These are phyloP conservation scores for Eilema depressum DNA, from an alignment of 2,888 invertebrate species.

Conservation along the genomic window DNA sequence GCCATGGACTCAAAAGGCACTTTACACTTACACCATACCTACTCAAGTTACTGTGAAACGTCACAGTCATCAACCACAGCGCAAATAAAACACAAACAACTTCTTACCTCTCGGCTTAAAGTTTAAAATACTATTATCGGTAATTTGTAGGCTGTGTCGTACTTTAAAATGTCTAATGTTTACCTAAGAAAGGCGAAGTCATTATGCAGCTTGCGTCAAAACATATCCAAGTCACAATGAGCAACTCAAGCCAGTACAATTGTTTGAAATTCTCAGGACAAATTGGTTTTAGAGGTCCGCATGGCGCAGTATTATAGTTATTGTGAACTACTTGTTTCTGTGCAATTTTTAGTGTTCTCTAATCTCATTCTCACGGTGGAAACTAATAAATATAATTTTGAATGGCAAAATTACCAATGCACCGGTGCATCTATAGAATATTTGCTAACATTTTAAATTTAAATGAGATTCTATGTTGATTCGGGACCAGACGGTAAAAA, in stretches of 20 bases:
- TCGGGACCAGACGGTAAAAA: too few species aligned
- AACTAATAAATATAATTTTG: not conserved
- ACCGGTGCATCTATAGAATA: not conserved
- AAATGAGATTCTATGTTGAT: too few species aligned
- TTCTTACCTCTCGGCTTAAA: constrained; percentile 17
- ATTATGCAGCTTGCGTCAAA: constrained; percentile 46
- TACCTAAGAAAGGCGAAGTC: constrained; percentile 19
- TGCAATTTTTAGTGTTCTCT: constrained; percentile 1
- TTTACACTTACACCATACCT: constrained; percentile 56
- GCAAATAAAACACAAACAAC: constrained; percentile 30
- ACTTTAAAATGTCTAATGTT: constrained; percentile 11
- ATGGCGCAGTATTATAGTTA: constrained; percentile 10
- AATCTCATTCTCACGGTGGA: not conserved
- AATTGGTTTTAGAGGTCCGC: constrained; percentile 35
- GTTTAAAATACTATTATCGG: constrained; percentile 11
- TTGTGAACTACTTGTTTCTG: constrained; percentile 11
- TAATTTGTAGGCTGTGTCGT: constrained; percentile 32
- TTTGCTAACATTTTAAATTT: not conserved
- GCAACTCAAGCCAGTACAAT: constrained; percentile 42
- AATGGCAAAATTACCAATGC: not conserved
- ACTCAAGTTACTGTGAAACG: constrained; percentile 56
- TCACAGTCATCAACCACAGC: constrained; percentile 50
- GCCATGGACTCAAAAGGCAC: constrained; percentile 55
- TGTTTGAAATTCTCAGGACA: constrained; percentile 43
- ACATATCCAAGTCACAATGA: constrained; percentile 50